These are phyloP conservation scores for Enteromius mattozi DNA, from an alignment of 2,797 vertebrate genomes.

Conservation along the genomic window DNA sequence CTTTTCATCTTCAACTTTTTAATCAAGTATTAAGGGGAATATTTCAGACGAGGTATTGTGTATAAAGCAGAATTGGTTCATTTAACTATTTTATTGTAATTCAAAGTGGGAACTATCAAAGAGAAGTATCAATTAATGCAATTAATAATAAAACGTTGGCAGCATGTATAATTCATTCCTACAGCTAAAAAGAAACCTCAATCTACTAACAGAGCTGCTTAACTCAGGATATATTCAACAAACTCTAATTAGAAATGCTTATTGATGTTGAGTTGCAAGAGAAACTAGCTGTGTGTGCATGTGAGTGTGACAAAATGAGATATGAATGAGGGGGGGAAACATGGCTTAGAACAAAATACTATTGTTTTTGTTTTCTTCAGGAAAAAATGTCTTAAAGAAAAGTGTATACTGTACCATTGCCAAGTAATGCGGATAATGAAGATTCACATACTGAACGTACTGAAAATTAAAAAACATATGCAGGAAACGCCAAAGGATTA, in stretches of 20 bases:
- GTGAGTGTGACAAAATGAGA: background rate
- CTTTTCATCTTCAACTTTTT: conserved; percentile 27
- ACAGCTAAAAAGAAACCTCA: conserved; percentile 21
- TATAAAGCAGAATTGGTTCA: conserved; percentile 26
- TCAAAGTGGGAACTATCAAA: conserved; percentile 32
- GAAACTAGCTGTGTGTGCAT: background rate
- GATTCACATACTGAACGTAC: conserved; percentile 3
- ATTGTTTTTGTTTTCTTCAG: conserved; percentile 2
- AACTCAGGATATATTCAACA: conserved; percentile 4
- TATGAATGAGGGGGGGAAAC: background rate
- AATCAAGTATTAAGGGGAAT: conserved; percentile 29
- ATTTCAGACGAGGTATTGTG: conserved; percentile 28
- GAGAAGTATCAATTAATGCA: conserved; percentile 30
- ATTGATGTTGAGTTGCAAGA: conserved; percentile 24
- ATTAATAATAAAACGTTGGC: conserved; percentile 19
- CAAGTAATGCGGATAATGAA: background rate
- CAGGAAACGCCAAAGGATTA: conserved; percentile 15
- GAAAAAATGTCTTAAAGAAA: background rate
- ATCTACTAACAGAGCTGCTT: conserved; percentile 6
- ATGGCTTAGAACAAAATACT: background rate
- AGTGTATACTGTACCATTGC: background rate
- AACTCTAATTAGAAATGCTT: background rate
- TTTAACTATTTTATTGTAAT: conserved; percentile 11
- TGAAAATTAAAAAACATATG: conserved; percentile 12
- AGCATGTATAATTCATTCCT: conserved; percentile 20